Percentiles rank a stretch among this genome's conserved stretches.
Evolutionary conservation across 2,113 vertebrate genomes (phyloP).

Genomic region (Ranitomeya variabilis): DNA sequence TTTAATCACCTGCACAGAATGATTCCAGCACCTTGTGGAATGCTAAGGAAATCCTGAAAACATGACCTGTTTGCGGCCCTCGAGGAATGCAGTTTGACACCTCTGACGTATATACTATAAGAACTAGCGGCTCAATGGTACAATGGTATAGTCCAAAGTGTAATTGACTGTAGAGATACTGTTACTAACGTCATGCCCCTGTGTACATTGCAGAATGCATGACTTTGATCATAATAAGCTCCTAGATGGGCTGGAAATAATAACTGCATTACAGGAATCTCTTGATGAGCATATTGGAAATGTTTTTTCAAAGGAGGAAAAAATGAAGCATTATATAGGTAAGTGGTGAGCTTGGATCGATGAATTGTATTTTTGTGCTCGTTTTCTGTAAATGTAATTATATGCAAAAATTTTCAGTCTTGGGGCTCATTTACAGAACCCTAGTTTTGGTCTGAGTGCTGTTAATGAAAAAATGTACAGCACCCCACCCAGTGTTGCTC

Average conservation of each 20-base stretch:
- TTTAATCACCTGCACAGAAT: too few species aligned
- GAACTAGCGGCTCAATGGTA: neutral
- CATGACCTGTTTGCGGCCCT: too few species aligned
- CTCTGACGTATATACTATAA: neutral
- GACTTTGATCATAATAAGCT: slow-evolving; percentile 59
- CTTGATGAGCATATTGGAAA: slow-evolving; percentile 53
- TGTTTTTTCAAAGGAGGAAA: slow-evolving; percentile 43
- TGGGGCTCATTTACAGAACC: too few species aligned
- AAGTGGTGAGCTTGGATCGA: neutral
- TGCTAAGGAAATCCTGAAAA: too few species aligned
- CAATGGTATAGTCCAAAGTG: too few species aligned
- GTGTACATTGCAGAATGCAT: slow-evolving; percentile 47
- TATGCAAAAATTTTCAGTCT: too few species aligned
- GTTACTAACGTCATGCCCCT: neutral
- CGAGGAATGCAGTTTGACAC: too few species aligned
- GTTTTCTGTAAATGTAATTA: too few species aligned
- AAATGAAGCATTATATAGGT: slow-evolving; percentile 51
- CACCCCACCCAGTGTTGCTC: too few species aligned
- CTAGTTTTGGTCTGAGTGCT: too few species aligned
- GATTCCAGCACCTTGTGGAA: too few species aligned
- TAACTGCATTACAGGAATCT: slow-evolving; percentile 57
- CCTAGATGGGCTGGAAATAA: slow-evolving; percentile 59
- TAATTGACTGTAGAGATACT: neutral
- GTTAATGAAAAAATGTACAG: too few species aligned
- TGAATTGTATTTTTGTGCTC: neutral